Evolutionary conservation across 2,797 vertebrate genomes (phyloP), one percentile per base, ranked within the genome.

Genomic region (Ctenosaura bakeri): DNA sequence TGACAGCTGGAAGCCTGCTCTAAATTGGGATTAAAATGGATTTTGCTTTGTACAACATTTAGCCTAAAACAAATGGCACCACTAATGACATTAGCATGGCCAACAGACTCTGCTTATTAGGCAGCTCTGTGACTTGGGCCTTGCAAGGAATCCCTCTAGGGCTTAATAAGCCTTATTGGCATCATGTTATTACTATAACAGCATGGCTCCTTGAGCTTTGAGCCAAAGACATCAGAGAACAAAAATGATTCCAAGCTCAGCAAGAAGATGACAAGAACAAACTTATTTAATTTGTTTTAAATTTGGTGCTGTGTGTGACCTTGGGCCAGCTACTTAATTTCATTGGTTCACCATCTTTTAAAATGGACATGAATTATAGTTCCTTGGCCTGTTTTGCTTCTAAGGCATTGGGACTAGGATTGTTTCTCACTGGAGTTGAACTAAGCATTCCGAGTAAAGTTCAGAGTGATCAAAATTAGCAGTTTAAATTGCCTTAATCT

Each of bases 31-130:
- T 85, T 73, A 77, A 80, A 85, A 69, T 7, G 52, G 90, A 77
- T 93, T 88, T 90, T 89, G 88, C 89, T 90, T 78, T 81, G 59
- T 78, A 83, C 59, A 79, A 56, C 66, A 77, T 88, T 90, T 79
- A 88, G 35, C 73, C 54, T 35, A 62, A 90, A 88, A 77, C 0
- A 79, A 52, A 10, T 0, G 0, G 76, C n/a, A 20, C 85, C 0
- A 0, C 80, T 87, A 54, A 52, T 50, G 83, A 76, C 69, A 79
- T 71, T 20, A 46, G 73, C 0, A 8, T 73, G 76, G 86, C 83
- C 1, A 16, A 56, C 59, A 5, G 73, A 24, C 81, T 50, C 50
- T 92, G 91, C 85, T 89, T 64, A 90, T 66, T 78, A 54, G 79
- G 79, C 93, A 90, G 80, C 69, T 83, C 88, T 26, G 2, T 18